Percentiles rank a stretch among this genome's conserved stretches.
Evolutionary conservation across 2,113 vertebrate genomes (phyloP).

Genomic region (Zapornia atra): DNA sequence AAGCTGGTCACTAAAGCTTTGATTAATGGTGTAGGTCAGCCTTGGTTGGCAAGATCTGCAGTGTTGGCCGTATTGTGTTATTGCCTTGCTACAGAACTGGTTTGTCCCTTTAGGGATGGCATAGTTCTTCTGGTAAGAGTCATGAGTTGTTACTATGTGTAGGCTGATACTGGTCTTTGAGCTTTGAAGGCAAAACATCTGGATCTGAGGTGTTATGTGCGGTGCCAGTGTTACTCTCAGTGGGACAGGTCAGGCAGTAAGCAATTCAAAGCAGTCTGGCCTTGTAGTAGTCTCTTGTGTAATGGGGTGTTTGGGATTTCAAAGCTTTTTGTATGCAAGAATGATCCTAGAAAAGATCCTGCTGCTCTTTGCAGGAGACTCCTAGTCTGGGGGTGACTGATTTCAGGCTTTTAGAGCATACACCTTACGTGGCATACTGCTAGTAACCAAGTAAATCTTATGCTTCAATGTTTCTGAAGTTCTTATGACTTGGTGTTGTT

Average conservation of each 20-base stretch:
- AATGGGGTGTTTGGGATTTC: neutral
- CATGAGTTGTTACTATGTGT: neutral
- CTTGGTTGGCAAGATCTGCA: neutral
- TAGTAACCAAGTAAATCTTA: neutral
- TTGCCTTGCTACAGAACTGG: neutral
- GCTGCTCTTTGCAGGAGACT: neutral
- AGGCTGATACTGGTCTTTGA: neutral
- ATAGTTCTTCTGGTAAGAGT: neutral
- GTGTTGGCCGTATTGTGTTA: accelerated
- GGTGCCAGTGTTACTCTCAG: neutral
- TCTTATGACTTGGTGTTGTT: neutral
- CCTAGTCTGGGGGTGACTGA: neutral
- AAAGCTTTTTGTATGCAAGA: neutral
- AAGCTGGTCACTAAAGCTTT: neutral
- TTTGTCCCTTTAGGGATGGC: neutral
- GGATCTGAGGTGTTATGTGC: neutral
- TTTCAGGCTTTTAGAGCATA: neutral
- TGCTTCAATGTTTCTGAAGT: neutral
- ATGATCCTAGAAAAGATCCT: neutral
- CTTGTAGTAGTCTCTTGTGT: neutral
- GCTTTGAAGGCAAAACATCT: neutral
- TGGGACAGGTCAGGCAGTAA: neutral
- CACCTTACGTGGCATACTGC: neutral
- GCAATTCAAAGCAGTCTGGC: neutral
- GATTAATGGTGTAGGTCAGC: neutral